Conservation (phyloP, 2,797 vertebrate genomes). For the Apogon talboti region DNA sequence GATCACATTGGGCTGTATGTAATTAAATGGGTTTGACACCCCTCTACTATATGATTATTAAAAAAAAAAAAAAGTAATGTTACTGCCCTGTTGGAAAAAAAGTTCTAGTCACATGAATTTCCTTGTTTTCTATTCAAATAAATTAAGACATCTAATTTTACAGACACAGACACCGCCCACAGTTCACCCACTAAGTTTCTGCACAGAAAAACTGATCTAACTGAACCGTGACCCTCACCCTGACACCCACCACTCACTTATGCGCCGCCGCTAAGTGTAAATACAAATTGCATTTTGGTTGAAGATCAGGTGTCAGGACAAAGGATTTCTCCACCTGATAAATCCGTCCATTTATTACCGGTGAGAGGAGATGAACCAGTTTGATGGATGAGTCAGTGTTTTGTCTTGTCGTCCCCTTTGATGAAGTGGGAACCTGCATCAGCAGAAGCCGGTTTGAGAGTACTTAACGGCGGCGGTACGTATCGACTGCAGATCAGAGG, state of each 20-base stretch:
- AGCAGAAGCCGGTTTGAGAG: slow-evolving; percentile 39
- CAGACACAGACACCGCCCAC: too few relatives aligned
- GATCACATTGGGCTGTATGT: too few relatives aligned
- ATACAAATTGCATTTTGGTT: slow-evolving; percentile 38
- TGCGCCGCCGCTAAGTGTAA: slow-evolving; percentile 3
- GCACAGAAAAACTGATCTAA: too few relatives aligned
- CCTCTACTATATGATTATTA: too few relatives aligned
- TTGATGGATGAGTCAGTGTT: slow-evolving; percentile 55
- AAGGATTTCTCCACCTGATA: slow-evolving; percentile 23
- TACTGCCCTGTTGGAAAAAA: too few relatives aligned
- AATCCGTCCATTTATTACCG: slow-evolving; percentile 43
- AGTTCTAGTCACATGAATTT: too few relatives aligned
- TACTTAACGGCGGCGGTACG: slow-evolving; percentile 39
- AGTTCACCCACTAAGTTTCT: too few relatives aligned
- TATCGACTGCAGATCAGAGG: slow-evolving; percentile 55
- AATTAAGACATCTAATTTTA: too few relatives aligned
- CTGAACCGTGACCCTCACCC: too few relatives aligned
- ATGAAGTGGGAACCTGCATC: slow-evolving; percentile 57
- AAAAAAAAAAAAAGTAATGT: too few relatives aligned
- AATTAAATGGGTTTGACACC: too few relatives aligned
- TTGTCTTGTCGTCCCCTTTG: slow-evolving; percentile 50
- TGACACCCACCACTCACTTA: not conserved
- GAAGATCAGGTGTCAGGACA: slow-evolving; percentile 38
- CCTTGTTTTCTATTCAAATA: too few relatives aligned
- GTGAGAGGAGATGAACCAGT: slow-evolving; percentile 27